These are phyloP conservation scores for Coluber constrictor DNA, from an alignment of 2,797 vertebrate genomes.

Conservation along the genomic window DNA sequence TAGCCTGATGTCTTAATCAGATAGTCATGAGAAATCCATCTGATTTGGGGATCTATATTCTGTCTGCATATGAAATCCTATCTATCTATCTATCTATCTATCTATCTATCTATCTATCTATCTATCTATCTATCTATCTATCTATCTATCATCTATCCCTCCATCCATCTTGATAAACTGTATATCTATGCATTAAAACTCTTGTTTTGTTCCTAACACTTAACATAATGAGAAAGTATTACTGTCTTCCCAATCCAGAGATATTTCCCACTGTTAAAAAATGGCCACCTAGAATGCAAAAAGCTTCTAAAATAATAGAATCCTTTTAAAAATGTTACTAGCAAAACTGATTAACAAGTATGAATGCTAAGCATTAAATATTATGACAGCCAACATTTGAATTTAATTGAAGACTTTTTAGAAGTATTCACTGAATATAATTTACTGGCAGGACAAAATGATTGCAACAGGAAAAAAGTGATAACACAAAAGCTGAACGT, in stretches of 20 bases:
- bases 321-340: conserved; percentile 44
- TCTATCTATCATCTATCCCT: too few species aligned
- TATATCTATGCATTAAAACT: conserved; percentile 10
- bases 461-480: conserved; percentile 31
- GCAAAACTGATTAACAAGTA: conserved; percentile 50
- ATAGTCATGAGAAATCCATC: not conserved
- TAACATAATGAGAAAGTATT: conserved; percentile 39
- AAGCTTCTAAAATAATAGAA: conserved; percentile 21
- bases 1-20: not conserved
- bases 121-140: not conserved
- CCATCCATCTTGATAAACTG: not conserved
- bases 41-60: not conserved
- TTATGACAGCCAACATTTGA: conserved; percentile 65
- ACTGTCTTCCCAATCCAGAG: conserved; percentile 42
- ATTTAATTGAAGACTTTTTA: conserved; percentile 65
- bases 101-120: not conserved
- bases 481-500: conserved; percentile 42
- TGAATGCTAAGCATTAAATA: conserved; percentile 57
- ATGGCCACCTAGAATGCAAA: conserved; percentile 43
- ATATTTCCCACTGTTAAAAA: conserved; percentile 31
- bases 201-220: conserved; percentile 7
- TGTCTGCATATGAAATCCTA: not conserved
- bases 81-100: not conserved
- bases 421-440: conserved; percentile 54
- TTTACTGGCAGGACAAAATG: conserved; percentile 59